These are phyloP conservation scores for Nothobranchius kuhntae DNA, from an alignment of 2,113 vertebrate species.

Conservation along the genomic window DNA sequence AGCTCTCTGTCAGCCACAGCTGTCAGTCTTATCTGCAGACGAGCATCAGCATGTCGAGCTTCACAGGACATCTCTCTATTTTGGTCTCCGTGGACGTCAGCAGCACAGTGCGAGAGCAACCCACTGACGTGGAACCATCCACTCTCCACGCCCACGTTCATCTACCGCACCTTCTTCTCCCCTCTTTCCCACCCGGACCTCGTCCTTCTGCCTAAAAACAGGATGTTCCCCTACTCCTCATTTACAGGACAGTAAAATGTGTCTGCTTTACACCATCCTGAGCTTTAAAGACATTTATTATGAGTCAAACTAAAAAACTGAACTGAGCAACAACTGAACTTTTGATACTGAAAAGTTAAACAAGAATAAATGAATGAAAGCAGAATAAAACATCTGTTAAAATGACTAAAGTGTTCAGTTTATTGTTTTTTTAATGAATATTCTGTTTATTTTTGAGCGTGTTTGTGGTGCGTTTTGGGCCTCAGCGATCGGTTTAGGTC, in stretches of 20 bases:
- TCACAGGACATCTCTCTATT: conserved; percentile 62
- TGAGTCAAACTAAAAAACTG: not conserved
- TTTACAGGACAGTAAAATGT: conserved; percentile 12
- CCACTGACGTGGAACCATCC: conserved; percentile 66
- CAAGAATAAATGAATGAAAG: too few species aligned
- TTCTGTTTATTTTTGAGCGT: too few species aligned
- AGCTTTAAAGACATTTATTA: conserved; percentile 10
- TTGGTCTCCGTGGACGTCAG: conserved; percentile 67
- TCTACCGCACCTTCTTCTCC: not conserved
- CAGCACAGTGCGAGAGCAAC: conserved; percentile 37
- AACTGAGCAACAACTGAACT: too few species aligned
- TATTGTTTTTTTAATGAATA: too few species aligned
- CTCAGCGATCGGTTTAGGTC: too few species aligned
- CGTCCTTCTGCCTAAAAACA: conserved; percentile 29
- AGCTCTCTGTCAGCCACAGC: conserved; percentile 44
- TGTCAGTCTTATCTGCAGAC: conserved; percentile 59
- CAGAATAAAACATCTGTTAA: too few species aligned
- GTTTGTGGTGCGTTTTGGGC: too few species aligned
- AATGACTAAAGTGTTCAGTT: too few species aligned
- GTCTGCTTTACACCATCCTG: conserved; percentile 18
- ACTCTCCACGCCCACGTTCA: conserved; percentile 33
- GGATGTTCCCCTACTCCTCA: conserved; percentile 24
- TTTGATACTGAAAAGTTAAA: too few species aligned
- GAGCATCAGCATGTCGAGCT: conserved; percentile 49
- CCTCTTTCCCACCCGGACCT: not conserved